These are phyloP conservation scores for Bombus fervidus DNA, from an alignment of 1,140 invertebrate species.

Conservation along the genomic window DNA sequence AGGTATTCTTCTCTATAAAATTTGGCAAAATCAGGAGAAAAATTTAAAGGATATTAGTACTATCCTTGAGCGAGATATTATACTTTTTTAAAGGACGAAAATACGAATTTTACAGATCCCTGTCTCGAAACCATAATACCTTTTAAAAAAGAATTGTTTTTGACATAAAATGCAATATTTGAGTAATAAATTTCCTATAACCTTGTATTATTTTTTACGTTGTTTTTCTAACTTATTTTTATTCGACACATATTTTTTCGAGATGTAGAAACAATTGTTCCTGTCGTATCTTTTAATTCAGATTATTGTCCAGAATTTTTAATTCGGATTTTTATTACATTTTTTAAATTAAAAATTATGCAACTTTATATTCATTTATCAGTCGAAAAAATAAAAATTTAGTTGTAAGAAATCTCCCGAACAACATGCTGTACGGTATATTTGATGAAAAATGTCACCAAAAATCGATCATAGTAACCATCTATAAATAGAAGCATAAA, in stretches of 20 bases:
- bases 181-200: not conserved
- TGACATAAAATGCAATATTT: not conserved
- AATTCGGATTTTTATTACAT: not conserved
- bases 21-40: not conserved
- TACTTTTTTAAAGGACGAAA: not conserved
- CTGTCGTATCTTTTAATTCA: too few species aligned
- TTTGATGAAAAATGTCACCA: not conserved
- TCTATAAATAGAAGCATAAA: not conserved
- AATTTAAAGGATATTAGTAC: not conserved
- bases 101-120: not conserved
- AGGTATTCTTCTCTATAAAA: not conserved
- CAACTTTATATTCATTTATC: not conserved
- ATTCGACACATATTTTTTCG: too few species aligned
- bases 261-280: not conserved
- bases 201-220: not conserved
- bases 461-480: not conserved
- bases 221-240: not conserved
- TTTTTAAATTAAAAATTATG: not conserved
- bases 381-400: not conserved
- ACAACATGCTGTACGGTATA: not conserved
- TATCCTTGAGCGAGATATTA: not conserved
- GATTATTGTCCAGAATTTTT: not conserved
- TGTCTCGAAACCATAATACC: too few species aligned
- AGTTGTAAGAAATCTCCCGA: too few species aligned
- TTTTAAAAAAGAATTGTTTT: not conserved